Conservation (phyloP, 2,888 invertebrate genomes). For the Acleris laterana region DNA sequence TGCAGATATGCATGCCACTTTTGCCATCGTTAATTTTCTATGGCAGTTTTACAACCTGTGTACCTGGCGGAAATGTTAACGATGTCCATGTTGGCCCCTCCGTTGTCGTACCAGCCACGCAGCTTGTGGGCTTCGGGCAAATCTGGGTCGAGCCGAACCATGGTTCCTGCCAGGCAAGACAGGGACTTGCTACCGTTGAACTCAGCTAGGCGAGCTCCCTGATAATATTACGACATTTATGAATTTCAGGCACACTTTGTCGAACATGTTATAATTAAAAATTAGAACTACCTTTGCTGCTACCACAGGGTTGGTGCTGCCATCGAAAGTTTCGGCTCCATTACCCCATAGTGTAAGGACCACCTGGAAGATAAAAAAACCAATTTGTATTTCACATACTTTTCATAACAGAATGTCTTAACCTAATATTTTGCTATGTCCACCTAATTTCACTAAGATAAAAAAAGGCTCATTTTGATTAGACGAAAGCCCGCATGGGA, state of each 20-base stretch:
- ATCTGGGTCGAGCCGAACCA: conserved; percentile 94
- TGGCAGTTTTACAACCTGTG: conserved; percentile 7
- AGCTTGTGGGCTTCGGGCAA: conserved; percentile 93
- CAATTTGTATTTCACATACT: conserved; percentile 3
- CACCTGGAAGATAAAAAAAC: conserved; percentile 73
- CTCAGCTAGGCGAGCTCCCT: conserved; percentile 92
- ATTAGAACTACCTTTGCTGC: conserved; percentile 87
- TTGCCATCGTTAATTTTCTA: too few relatives aligned
- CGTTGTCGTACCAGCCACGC: conserved; percentile 96
- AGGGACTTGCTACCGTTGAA: conserved; percentile 93
- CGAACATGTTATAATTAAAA: not conserved
- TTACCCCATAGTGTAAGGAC: conserved; percentile 95
- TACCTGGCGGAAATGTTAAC: conserved; percentile 87
- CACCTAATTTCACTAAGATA: too few relatives aligned
- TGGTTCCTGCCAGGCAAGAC: conserved; percentile 84
- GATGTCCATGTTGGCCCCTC: conserved; percentile 86
- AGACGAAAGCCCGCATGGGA: too few relatives aligned
- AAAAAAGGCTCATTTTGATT: too few relatives aligned
- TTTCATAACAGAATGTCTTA: too few relatives aligned
- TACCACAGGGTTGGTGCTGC: conserved; percentile 90
- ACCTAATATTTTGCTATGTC: too few relatives aligned
- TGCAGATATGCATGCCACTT: too few relatives aligned
- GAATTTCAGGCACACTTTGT: not conserved
- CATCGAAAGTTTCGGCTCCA: conserved; percentile 94
- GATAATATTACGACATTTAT: not conserved